Base-by-base conservation (phyloP, 2,797 vertebrate species). In the Enteromius thamalakanensis region DNA sequence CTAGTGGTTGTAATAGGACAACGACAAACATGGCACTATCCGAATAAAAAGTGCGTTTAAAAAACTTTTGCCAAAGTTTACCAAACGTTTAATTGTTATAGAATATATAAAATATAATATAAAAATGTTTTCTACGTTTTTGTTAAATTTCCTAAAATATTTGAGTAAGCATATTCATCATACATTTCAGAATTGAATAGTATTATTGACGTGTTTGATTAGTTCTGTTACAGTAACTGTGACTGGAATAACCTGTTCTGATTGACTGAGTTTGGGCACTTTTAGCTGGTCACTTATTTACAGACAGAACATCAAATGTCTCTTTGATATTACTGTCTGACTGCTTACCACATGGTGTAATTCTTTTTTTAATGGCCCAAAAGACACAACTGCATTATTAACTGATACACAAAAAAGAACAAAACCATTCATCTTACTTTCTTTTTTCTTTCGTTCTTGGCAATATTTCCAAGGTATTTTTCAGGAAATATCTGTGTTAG, bases 41-140 rank as follows among this genome's bases (percentile, higher is more conserved):
- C 7, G 2, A 34, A 32, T 32, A 49, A 49, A n/a, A 3, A 1
- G 6, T 78, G 23, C n/a, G 93, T 95, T 87, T 91, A 93, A 88
- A 91, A 21, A 45, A 17, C 3, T 45, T 42, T 60, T 29, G 9
- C 15, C n/a, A 60, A 14, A 12, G 10, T 69, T 69, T 42, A 42
- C 2, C n/a, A 17, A 6, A 23, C 45, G 40, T 7, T 15, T 51
- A 32, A 32, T n/a, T 12, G 29, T 53, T 3, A 21, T 53, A 34
- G 15, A 29, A 21, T 74, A 51, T 4, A 26, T 32, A 32, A 32
- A 32, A 32, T 32, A 32, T 32, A 32, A 32, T 32, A 32, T 32
- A 32, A 32, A 32, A 32, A 32, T 32, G 2, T 19, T 17, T 71
- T 71, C 14, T 29, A 71, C 1, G 11, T 42, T 26, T 71, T 23